phyloP scores from a whole-genome alignment of 2,888 invertebrate species.

The Quadriops clusia region DNA sequence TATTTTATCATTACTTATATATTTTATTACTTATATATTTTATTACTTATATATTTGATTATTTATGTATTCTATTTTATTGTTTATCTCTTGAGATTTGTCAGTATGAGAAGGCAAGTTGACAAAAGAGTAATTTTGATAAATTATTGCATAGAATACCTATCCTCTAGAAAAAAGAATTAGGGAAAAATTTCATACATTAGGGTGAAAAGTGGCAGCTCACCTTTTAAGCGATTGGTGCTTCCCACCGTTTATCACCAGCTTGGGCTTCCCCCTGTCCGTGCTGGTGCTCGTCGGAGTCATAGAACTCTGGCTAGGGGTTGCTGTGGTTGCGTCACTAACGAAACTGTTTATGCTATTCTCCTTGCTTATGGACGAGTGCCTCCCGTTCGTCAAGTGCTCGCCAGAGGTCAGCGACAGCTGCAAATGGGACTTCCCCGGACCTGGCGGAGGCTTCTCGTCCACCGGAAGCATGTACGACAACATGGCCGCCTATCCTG shows the following conservation, averaged over 20 bases:
- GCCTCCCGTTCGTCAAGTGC: conserved; percentile 27
- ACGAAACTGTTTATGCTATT: conserved; percentile 61
- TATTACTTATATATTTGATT: too few species aligned
- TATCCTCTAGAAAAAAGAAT: too few species aligned
- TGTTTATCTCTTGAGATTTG: too few species aligned
- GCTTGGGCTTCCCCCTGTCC: conserved; percentile 55
- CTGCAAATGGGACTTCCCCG: conserved; percentile 40
- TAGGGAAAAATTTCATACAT: too few species aligned
- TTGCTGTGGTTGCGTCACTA: conserved; percentile 50
- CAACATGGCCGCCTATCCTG: conserved; percentile 55
- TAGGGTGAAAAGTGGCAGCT: too few species aligned
- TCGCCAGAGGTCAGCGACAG: conserved; percentile 29
- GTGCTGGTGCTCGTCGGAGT: conserved; percentile 46
- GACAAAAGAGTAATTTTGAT: too few species aligned
- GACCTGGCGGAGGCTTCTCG: conserved; percentile 58
- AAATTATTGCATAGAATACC: too few species aligned
- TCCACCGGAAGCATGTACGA: conserved; percentile 71
- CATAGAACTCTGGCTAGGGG: conserved; percentile 40
- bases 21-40: too few species aligned
- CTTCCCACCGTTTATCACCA: conserved; percentile 57
- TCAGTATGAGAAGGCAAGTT: too few species aligned
- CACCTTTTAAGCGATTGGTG: conserved; percentile 63
- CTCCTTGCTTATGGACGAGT: conserved; percentile 42
- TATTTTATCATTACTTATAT: too few species aligned
- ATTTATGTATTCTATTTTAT: too few species aligned